Evolutionary conservation across 1,140 invertebrate genomes (phyloP), one percentile per base, ranked within the genome.

Genomic region (Elysia chlorotica): DNA sequence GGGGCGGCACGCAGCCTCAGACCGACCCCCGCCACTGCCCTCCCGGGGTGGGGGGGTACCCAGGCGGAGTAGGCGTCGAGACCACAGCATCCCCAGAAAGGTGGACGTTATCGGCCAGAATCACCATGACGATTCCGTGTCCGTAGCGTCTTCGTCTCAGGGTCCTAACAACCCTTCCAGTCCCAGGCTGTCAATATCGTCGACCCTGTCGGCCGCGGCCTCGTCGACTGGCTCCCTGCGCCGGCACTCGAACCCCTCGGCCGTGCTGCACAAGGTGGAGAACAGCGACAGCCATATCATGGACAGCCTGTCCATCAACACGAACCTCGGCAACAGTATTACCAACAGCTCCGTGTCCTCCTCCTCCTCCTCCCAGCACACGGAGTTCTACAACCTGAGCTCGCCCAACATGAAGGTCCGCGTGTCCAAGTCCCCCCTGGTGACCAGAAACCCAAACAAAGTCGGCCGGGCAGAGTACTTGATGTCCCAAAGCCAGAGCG

Each of bases 381-480:
- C 69, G 2, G 57, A 69, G 37, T 63, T 74, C 28, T 70, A 68
- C 66, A 37, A 71, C 14, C 37, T 71, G 10, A 57, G 19, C 30
- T 61, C 57, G 14, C 59, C 56, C 25, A 62, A 71, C 38, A 62
- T 71, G 57, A 71, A 71, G 48, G 59, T 71, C 59, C 10, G 69
- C 1, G 37, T 62, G 14, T 56, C 41, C 10, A 71, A 71, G 37
- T 71, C 69, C 25, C 69, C 69, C 23, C n/a, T 71, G 31, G 31
- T 71, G 10, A 41, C 59, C 30, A 61, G 37, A n/a, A 62, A 71
- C 33, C 56, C 69, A 30, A 71, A 71, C 23, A 71, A 71, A 63
- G 69, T 71, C 25, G 69, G 69, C 2, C 57, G 69, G 17, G 69
- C 69, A 17, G 69, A 71, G 59, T 71, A 71, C 33, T 35, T 71